phyloP scores from a whole-genome alignment of 2,888 invertebrate genomes.

The Steinernema carpocapsae region DNA sequence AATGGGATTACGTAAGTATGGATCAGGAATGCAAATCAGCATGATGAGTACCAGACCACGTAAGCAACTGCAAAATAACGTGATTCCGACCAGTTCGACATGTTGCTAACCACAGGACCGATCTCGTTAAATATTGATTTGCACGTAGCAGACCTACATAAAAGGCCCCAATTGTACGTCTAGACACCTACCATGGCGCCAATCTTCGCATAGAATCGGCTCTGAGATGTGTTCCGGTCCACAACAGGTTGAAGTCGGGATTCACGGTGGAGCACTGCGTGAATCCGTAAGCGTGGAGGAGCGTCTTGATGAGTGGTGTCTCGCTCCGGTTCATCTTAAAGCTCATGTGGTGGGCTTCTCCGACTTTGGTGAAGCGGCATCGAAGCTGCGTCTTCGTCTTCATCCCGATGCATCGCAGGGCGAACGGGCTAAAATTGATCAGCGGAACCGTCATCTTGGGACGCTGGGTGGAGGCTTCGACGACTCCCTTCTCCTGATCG shows the following conservation, averaged over 20 bases:
- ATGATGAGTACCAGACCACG: no score
- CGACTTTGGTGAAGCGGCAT: constrained; percentile 43
- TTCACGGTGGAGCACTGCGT: constrained; percentile 76
- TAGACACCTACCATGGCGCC: constrained; percentile 39
- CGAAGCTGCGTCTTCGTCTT: constrained; percentile 18
- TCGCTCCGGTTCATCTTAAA: constrained; percentile 72
- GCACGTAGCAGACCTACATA: no score
- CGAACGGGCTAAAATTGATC: constrained; percentile 34
- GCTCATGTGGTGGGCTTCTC: constrained; percentile 52
- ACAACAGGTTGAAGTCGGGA: constrained; percentile 82
- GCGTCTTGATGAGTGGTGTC: constrained; percentile 69
- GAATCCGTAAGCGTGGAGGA: constrained; percentile 64
- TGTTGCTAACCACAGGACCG: no score
- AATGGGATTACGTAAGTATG: constrained; percentile 76
- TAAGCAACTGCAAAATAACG: no score
- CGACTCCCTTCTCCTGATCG: background rate
- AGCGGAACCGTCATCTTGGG: background rate
- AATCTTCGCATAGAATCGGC: constrained; percentile 71
- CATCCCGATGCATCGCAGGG: constrained; percentile 33
- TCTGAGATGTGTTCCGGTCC: constrained; percentile 91
- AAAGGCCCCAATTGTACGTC: background rate
- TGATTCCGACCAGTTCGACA: no score
- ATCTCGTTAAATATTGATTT: no score
- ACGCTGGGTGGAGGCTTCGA: background rate
- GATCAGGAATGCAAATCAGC: constrained; percentile 70